Conservation (phyloP, 1,140 invertebrate genomes). For the Drosophila watanabei region DNA sequence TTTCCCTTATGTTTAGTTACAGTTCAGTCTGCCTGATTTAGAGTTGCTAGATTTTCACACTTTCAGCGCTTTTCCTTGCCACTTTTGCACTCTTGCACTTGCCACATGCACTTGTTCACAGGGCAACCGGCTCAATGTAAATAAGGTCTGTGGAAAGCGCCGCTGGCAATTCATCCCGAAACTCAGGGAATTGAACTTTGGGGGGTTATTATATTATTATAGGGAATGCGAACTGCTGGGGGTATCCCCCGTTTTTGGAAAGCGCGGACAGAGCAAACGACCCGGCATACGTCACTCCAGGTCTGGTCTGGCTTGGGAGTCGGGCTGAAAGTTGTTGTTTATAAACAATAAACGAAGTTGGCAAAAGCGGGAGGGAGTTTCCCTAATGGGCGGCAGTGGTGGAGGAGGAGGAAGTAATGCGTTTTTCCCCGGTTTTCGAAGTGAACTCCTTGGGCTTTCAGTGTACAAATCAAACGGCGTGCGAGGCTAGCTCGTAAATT, state of each 20-base stretch:
- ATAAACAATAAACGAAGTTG: conserved; percentile 81
- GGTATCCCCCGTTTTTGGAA: conserved; percentile 20
- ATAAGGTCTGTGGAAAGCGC: conserved; percentile 58
- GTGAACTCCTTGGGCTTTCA: conserved; percentile 29
- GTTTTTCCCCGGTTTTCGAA: conserved; percentile 55
- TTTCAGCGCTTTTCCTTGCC: conserved; percentile 24
- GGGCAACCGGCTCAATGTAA: conserved; percentile 76
- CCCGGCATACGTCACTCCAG: conserved; percentile 69
- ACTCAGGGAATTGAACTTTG: conserved; percentile 24
- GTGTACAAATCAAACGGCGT: conserved; percentile 74
- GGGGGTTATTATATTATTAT: conserved; percentile 15
- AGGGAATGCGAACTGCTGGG: conserved; percentile 1
- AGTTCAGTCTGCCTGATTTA: conserved; percentile 11
- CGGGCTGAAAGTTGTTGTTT: conserved; percentile 72
- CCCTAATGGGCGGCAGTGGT: background rate
- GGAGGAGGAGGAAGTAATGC: conserved; percentile 39
- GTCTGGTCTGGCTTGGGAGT: conserved; percentile 31
- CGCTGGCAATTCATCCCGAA: conserved; percentile 61
- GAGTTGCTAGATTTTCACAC: conserved; percentile 21
- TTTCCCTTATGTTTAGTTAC: background rate
- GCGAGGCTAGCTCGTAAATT: conserved; percentile 66
- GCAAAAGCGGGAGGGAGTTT: conserved; percentile 2
- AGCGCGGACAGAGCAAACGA: conserved; percentile 57
- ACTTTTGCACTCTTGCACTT: conserved; percentile 32
- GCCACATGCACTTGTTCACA: conserved; percentile 60